Evolutionary conservation across 1,140 invertebrate species (phyloP).

Genomic region (Leptinotarsa lineolata): DNA sequence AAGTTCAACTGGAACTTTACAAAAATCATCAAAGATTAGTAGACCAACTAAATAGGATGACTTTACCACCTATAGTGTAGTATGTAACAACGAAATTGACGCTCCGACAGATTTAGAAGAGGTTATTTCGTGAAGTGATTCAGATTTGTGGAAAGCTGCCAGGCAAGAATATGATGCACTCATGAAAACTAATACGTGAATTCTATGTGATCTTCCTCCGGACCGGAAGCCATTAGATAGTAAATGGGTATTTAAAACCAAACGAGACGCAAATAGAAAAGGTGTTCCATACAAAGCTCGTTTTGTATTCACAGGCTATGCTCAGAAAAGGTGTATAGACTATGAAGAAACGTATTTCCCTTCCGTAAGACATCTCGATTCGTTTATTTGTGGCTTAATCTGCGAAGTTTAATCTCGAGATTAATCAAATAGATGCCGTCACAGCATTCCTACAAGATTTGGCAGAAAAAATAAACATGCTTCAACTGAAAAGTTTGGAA

Average conservation of each 20-base stretch:
- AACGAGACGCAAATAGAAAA: neutral
- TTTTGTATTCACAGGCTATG: conserved; percentile 52
- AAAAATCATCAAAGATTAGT: too few relatives aligned
- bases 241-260: neutral
- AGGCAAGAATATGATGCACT: neutral
- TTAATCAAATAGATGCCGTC: conserved; percentile 47
- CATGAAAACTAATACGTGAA: neutral
- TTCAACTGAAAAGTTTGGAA: neutral
- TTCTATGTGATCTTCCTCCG: neutral
- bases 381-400: conserved; percentile 39
- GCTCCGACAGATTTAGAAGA: neutral
- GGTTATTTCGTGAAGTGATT: neutral
- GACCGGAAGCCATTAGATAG: neutral
- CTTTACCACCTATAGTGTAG: too few relatives aligned
- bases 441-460: conserved; percentile 57
- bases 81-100: neutral
- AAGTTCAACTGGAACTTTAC: too few relatives aligned
- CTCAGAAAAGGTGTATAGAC: conserved; percentile 52
- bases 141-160: neutral
- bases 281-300: conserved; percentile 8
- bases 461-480: conserved; percentile 57
- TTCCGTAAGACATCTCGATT: conserved; percentile 45
- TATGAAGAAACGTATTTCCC: conserved; percentile 53
- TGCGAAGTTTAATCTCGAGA: conserved; percentile 25
- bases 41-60: too few relatives aligned